Evolutionary conservation across 2,888 invertebrate genomes (phyloP).

Genomic region (Nycteola revayana): DNA sequence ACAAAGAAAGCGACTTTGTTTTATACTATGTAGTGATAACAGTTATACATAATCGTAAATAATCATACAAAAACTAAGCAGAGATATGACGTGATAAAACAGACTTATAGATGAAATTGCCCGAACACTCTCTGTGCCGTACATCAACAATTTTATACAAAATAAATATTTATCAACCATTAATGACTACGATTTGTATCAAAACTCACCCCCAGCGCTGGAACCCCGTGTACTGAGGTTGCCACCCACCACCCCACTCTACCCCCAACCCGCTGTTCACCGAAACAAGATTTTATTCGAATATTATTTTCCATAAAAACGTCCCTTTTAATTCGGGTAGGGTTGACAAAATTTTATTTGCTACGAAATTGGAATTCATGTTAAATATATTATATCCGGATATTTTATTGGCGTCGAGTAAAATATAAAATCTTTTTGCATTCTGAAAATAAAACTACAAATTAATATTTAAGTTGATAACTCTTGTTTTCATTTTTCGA

Average conservation of each 20-base stretch:
- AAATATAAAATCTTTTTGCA: too few relatives aligned
- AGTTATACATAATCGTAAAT: too few relatives aligned
- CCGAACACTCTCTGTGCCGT: conserved; percentile 19
- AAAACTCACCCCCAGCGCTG: conserved; percentile 29
- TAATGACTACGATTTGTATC: conserved; percentile 52
- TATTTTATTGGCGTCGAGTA: too few relatives aligned
- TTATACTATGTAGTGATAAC: too few relatives aligned
- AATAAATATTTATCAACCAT: conserved; percentile 51
- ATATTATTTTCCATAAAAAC: conserved; percentile 39
- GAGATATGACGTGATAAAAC: conserved; percentile 11
- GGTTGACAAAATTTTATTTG: conserved; percentile 17
- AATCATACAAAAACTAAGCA: too few relatives aligned
- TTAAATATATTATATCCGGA: conserved; percentile 10
- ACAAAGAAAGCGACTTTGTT: too few relatives aligned
- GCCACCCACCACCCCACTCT: conserved; percentile 3
- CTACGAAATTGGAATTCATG: conserved; percentile 8
- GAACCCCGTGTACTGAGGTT: conserved; percentile 8
- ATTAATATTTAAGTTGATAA: too few relatives aligned
- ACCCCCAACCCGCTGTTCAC: conserved; percentile 12
- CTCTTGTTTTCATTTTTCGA: too few relatives aligned
- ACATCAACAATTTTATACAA: conserved; percentile 39
- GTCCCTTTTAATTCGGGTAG: conserved; percentile 32
- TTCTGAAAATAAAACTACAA: too few relatives aligned
- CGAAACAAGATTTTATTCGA: conserved; percentile 33
- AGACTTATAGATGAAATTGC: conserved; percentile 3